These are phyloP conservation scores for Creontiades dilutus DNA, from an alignment of 2,888 invertebrate species.

Conservation along the genomic window DNA sequence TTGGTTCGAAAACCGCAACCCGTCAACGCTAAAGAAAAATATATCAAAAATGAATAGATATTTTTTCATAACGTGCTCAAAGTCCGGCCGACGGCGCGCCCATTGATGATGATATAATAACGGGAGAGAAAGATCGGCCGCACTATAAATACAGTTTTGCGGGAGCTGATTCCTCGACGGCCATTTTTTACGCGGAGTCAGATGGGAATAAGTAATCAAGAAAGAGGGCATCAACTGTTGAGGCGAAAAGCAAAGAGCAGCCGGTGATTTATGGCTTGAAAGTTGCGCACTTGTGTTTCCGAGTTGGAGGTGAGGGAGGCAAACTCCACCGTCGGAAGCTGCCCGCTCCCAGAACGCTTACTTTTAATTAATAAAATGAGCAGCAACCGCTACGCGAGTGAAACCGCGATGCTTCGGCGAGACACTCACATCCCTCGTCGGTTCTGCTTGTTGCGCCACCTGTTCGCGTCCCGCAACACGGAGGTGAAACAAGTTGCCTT, in stretches of 20 bases:
- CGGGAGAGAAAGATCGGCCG: not conserved
- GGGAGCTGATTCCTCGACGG: constrained; percentile 41
- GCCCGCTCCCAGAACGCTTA: constrained; percentile 31
- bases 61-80: not conserved
- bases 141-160: constrained; percentile 48
- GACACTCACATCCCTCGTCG: not conserved
- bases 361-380: constrained; percentile 64
- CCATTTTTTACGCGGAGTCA: constrained; percentile 60
- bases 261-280: constrained; percentile 61
- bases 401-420: constrained; percentile 5
- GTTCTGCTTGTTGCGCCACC: not conserved
- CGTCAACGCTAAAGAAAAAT: not conserved
- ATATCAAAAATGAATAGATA: not conserved
- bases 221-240: constrained; percentile 66
- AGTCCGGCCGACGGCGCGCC: not conserved
- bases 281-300: constrained; percentile 60
- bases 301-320: constrained; percentile 63
- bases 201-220: constrained; percentile 68
- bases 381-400: not conserved
- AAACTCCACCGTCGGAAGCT: constrained; percentile 52
- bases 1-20: not conserved
- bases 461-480: not conserved
- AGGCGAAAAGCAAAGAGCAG: constrained; percentile 55
- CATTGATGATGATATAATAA: constrained; percentile 41
- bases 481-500: too few species aligned